Percentiles rank a stretch among this genome's conserved stretches.
phyloP scores from a whole-genome alignment of 2,888 invertebrate species.

The Lepeophtheirus nordmannii region DNA sequence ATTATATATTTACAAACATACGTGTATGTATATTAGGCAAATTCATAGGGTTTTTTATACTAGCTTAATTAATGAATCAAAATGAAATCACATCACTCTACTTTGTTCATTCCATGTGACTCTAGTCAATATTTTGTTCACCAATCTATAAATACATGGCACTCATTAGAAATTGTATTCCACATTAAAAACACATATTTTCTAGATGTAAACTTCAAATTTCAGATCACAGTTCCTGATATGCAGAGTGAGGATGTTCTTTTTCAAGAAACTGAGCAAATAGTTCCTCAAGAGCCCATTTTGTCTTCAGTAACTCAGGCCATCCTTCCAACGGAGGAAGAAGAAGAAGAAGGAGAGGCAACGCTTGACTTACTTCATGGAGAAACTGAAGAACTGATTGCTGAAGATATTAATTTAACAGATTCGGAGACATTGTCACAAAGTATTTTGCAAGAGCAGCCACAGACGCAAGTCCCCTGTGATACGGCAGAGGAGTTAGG shows the following conservation, averaged over 20 bases:
- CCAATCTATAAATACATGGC: neutral
- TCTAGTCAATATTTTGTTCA: neutral
- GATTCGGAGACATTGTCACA: no score
- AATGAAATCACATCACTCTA: neutral
- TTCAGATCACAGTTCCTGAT: no score
- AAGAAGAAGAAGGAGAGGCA: neutral
- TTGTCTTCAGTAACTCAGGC: no score
- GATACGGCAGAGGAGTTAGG: no score
- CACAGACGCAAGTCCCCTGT: no score
- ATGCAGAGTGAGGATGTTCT: neutral
- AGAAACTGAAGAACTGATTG: no score
- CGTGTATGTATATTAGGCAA: neutral
- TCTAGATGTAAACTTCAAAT: no score
- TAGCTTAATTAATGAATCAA: neutral
- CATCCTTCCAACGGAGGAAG: neutral
- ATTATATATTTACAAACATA: no score
- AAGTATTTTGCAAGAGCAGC: no score
- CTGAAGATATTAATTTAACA: no score
- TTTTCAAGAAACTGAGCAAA: neutral
- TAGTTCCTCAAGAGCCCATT: neutral
- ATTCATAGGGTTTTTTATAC: neutral
- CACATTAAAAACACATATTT: no score
- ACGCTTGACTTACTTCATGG: neutral
- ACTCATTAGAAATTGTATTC: no score
- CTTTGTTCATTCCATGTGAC: neutral